These are phyloP conservation scores for Karalla daura DNA, from an alignment of 2,797 vertebrate species.

Conservation along the genomic window DNA sequence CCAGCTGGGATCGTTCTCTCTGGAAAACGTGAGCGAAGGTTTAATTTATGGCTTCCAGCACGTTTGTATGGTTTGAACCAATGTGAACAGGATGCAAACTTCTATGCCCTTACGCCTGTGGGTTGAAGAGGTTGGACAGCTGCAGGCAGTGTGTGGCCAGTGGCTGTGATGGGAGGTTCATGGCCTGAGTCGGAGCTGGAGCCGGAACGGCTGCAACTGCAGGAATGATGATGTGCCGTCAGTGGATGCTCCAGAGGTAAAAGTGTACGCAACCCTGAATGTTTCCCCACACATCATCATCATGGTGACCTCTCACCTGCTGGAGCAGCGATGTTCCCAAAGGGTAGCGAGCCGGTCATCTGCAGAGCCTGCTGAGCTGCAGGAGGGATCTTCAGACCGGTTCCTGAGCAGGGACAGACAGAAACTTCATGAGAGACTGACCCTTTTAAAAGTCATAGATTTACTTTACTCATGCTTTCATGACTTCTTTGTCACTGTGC, in stretches of 20 bases:
- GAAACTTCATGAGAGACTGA: not conserved
- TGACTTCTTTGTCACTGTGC: no score
- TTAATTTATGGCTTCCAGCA: no score
- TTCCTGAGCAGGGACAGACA: constrained; percentile 81
- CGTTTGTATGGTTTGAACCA: no score
- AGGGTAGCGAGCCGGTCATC: constrained; percentile 95
- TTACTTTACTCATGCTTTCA: no score
- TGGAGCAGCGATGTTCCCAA: constrained; percentile 88
- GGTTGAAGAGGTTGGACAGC: constrained; percentile 99
- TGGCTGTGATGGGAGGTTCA: constrained; percentile 91
- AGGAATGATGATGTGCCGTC: not conserved
- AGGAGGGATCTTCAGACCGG: constrained; percentile 96
- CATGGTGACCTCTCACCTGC: constrained; percentile 77
- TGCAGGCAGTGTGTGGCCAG: constrained; percentile 98
- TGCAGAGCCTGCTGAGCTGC: constrained; percentile 98
- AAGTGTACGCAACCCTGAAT: not conserved
- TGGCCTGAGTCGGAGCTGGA: constrained; percentile 78
- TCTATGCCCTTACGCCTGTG: constrained; percentile 90
- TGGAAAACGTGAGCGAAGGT: no score
- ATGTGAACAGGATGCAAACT: not conserved
- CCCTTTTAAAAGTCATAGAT: no score
- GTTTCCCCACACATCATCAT: not conserved
- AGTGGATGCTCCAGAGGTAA: not conserved
- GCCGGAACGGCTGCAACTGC: constrained; percentile 75
- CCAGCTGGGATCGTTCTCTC: constrained; percentile 88